phyloP scores from a whole-genome alignment of 2,797 vertebrate genomes.

The Pseudochromis fuscus region DNA sequence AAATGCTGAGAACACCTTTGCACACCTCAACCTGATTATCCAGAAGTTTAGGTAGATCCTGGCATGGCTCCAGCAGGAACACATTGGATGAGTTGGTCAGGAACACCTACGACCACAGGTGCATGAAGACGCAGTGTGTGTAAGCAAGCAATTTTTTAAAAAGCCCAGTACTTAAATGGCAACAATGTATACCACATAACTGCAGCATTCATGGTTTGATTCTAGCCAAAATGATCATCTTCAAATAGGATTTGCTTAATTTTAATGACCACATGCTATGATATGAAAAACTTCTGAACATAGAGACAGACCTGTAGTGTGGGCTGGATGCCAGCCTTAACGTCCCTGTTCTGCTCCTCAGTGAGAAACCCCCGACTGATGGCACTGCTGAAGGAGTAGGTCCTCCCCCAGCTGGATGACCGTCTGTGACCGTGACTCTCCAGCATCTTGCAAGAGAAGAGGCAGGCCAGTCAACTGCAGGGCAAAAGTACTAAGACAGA shows the following conservation, averaged over 20 bases:
- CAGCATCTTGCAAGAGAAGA: slow-evolving; percentile 63
- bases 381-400: slow-evolving; percentile 96
- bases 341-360: slow-evolving; percentile 89
- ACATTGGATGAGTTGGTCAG: slow-evolving; percentile 97
- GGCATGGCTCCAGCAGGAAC: slow-evolving; percentile 95
- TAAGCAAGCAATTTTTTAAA: background rate
- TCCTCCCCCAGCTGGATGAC: slow-evolving; percentile 97
- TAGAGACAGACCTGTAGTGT: slow-evolving; percentile 88
- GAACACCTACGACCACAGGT: slow-evolving; percentile 88
- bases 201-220: too few species aligned
- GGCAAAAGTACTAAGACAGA: background rate
- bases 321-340: slow-evolving; percentile 94
- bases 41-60: slow-evolving; percentile 92
- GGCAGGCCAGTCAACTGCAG: background rate
- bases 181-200: too few species aligned
- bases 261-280: background rate
- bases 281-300: background rate
- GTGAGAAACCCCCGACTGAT: slow-evolving; percentile 93
- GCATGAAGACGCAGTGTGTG: background rate
- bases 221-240: too few species aligned
- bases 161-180: background rate
- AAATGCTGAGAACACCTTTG: slow-evolving; percentile 95
- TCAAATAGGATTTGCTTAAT: too few species aligned
- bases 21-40: slow-evolving; percentile 97
- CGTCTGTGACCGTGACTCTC: slow-evolving; percentile 91